A percentile compares a stretch with the other conserved stretches of the same genome.
phyloP scores from a whole-genome alignment of 35 echinoderm and acorn worm genomes.

The Holothuria glaberrima region DNA sequence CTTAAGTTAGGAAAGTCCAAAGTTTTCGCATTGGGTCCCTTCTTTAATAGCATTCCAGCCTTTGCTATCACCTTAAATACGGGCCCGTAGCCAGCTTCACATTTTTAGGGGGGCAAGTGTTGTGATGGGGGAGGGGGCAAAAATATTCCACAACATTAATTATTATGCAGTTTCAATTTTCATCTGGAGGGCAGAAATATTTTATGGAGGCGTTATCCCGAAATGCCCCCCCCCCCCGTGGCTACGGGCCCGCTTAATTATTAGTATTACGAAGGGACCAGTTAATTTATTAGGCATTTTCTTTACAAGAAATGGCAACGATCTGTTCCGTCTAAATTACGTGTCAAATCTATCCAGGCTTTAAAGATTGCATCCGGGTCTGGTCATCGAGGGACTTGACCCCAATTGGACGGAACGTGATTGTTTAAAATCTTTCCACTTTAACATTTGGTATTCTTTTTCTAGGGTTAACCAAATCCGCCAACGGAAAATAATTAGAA shows the following conservation, averaged over 20 bases:
- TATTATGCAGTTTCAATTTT: too few species aligned
- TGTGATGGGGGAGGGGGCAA: too few species aligned
- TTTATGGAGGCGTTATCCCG: too few species aligned
- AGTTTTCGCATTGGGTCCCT: neutral
- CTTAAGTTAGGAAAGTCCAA: neutral
- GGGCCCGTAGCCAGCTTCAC: too few species aligned
- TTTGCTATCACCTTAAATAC: neutral
- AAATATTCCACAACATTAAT: too few species aligned
- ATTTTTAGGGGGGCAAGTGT: too few species aligned
- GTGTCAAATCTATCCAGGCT: neutral
- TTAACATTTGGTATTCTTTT: neutral
- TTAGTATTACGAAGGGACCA: neutral
- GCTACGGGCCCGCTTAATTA: too few species aligned
- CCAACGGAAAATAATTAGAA: neutral
- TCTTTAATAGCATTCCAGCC: neutral
- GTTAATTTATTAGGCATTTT: neutral
- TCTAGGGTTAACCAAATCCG: too few species aligned
- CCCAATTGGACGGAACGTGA: neutral
- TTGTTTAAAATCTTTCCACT: neutral
- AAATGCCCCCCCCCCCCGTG: too few species aligned
- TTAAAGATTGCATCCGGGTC: too few species aligned
- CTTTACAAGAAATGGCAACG: neutral
- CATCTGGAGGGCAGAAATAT: too few species aligned
- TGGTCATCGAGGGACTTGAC: neutral
- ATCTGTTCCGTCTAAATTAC: neutral